phyloP scores from a whole-genome alignment of 2,113 vertebrate genomes.

The Ciconia stormi region DNA sequence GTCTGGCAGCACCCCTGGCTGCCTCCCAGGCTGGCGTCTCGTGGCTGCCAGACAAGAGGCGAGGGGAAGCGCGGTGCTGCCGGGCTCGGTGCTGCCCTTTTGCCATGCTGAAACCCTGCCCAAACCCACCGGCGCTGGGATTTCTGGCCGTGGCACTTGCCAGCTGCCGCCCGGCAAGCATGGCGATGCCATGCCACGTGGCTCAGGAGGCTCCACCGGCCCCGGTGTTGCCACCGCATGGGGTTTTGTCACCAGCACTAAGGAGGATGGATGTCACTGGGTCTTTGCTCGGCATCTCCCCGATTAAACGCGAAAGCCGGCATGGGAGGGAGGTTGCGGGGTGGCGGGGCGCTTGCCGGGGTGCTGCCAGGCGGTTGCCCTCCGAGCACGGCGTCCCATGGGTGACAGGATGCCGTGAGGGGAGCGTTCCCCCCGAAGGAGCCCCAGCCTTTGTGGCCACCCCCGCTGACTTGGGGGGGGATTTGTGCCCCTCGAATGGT shows the following conservation, averaged over 20 bases:
- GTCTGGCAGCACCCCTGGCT: background rate
- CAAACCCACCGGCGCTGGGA: rapidly evolving
- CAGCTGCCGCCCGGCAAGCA: rapidly evolving
- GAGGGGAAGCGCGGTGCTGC: background rate
- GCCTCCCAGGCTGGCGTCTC: background rate
- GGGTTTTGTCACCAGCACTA: background rate
- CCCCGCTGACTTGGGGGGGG: rapidly evolving
- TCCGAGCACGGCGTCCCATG: rapidly evolving
- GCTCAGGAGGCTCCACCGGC: rapidly evolving
- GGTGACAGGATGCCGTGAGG: background rate
- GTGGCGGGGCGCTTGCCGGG: rapidly evolving
- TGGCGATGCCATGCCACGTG: rapidly evolving
- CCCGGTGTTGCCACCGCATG: rapidly evolving
- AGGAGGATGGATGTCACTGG: background rate
- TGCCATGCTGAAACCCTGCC: rapidly evolving
- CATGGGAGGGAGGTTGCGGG: rapidly evolving
- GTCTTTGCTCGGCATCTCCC: background rate
- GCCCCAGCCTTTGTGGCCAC: background rate
- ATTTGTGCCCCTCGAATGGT: background rate
- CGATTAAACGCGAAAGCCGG: rapidly evolving
- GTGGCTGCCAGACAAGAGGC: rapidly evolving
- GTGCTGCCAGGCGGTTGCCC: rapidly evolving
- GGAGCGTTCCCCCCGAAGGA: background rate
- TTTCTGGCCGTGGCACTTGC: background rate
- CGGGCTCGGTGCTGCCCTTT: rapidly evolving